Conservation (phyloP, 2,113 vertebrate species). For the Nycticorax nycticorax region DNA sequence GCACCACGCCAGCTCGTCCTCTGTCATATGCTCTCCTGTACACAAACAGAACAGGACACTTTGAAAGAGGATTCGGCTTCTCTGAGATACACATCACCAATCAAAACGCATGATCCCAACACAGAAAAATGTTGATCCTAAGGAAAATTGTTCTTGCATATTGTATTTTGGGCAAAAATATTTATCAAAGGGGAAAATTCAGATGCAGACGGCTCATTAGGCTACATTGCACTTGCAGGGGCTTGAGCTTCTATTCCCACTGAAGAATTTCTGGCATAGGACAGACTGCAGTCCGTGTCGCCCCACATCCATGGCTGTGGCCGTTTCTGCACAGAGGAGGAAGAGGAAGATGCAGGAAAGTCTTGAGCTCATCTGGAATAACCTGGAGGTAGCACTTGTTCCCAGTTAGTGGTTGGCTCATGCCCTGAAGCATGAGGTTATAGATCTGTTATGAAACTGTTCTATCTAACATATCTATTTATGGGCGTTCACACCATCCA, state of each 20-base stretch:
- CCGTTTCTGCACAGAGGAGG: not conserved
- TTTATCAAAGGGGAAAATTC: not conserved
- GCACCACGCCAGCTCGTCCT: constrained; percentile 83
- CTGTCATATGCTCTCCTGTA: constrained; percentile 88
- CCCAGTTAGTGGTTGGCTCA: not conserved
- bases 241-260: not conserved
- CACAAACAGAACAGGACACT: not conserved
- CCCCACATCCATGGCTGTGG: not conserved
- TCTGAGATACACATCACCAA: not conserved
- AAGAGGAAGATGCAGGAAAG: not conserved
- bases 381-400: not conserved
- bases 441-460: constrained; percentile 51
- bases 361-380: not conserved
- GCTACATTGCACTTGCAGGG: not conserved
- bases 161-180: not conserved
- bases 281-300: not conserved
- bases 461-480: constrained; percentile 5
- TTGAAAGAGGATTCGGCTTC: not conserved
- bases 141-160: not conserved
- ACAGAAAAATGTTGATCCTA: not conserved
- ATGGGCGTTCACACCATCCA: not conserved
- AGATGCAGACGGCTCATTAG: not conserved
- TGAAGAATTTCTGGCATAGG: not conserved
- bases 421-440: constrained; percentile 16
- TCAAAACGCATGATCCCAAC: fast-evolving